phyloP scores from a whole-genome alignment of 2,888 invertebrate genomes.

The Mylabris sibirica region DNA sequence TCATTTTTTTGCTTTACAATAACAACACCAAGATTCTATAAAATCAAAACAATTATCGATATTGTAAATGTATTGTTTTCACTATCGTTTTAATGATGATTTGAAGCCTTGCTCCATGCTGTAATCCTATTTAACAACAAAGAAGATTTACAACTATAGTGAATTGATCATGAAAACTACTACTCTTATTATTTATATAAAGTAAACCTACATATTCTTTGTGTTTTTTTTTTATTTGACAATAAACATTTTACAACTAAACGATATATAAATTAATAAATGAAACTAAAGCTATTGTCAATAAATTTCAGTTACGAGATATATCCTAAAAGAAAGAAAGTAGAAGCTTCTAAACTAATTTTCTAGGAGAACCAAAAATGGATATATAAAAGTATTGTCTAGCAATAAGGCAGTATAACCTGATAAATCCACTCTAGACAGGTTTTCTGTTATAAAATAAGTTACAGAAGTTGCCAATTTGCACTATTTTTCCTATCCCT shows the following conservation, averaged over 20 bases:
- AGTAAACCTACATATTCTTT: not conserved
- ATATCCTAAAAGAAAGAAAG: not conserved
- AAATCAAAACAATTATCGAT: not conserved
- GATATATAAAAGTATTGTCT: not conserved
- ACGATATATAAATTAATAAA: not conserved
- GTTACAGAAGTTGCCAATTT: too few relatives aligned
- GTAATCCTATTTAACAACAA: not conserved
- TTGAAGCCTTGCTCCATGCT: not conserved
- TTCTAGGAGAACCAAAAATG: not conserved
- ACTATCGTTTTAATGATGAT: not conserved
- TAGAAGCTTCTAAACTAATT: not conserved
- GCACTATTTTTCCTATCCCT: too few relatives aligned
- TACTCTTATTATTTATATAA: constrained; percentile 1
- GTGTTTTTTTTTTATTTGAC: not conserved
- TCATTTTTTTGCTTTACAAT: not conserved
- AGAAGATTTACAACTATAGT: not conserved
- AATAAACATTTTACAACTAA: not conserved
- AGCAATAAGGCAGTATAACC: not conserved
- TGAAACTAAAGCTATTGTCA: not conserved
- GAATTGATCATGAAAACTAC: not conserved
- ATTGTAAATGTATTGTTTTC: not conserved
- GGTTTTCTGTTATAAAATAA: not conserved
- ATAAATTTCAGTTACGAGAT: not conserved
- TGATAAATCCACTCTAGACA: not conserved
- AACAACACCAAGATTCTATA: not conserved